Percentiles rank a stretch among this genome's conserved stretches.
Conservation (phyloP, 2,113 vertebrate species). For the Sorex araneus region DNA sequence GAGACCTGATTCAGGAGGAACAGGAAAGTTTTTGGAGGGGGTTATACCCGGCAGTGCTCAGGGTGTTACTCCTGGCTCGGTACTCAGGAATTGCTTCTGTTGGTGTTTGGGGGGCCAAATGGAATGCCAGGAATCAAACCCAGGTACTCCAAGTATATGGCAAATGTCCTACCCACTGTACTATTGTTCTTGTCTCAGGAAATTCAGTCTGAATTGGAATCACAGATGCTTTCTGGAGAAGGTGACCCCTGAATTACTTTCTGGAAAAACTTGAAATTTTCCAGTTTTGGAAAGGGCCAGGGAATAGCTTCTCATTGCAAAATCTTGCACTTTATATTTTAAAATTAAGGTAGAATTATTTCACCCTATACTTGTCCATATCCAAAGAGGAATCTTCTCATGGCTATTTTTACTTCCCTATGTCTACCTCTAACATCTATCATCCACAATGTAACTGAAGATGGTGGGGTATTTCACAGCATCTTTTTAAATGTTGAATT, state of each 20-base stretch:
- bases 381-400: not conserved
- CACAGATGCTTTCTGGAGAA: not conserved
- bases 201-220: not conserved
- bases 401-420: not conserved
- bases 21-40: too few relatives aligned
- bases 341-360: not conserved
- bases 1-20: not conserved
- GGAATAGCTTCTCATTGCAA: not conserved
- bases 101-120: too few relatives aligned
- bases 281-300: not conserved
- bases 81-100: too few relatives aligned
- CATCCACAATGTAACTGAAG: not conserved
- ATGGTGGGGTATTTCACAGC: not conserved
- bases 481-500: too few relatives aligned
- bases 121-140: too few relatives aligned
- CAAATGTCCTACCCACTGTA: too few relatives aligned
- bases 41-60: too few relatives aligned
- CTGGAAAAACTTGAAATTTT: slow-evolving; percentile 11
- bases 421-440: not conserved
- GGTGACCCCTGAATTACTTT: not conserved
- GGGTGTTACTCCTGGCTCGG: too few relatives aligned
- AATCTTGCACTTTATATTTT: not conserved
- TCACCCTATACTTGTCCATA: not conserved
- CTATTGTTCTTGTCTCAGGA: too few relatives aligned
- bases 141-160: too few relatives aligned